Conservation (phyloP, 1,140 invertebrate genomes). For the Colletes latitarsis region DNA sequence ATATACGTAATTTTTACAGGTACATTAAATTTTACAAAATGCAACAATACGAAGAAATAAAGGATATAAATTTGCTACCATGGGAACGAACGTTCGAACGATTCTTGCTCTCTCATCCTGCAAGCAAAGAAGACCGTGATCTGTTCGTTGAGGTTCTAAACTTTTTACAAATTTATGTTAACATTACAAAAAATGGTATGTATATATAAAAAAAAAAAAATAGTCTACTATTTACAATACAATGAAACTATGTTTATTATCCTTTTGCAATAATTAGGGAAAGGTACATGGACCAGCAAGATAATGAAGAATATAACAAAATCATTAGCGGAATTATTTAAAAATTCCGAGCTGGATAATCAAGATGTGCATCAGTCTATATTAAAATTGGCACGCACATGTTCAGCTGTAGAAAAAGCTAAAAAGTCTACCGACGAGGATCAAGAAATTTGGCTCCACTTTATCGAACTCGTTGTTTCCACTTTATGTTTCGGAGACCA, state of each 20-base stretch:
- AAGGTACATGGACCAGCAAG: slow-evolving; percentile 65
- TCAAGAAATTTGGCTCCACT: slow-evolving; percentile 68
- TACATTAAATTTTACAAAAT: slow-evolving; percentile 72
- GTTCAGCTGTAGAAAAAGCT: slow-evolving; percentile 63
- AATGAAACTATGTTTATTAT: background rate
- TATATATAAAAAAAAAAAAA: background rate
- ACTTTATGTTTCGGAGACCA: slow-evolving; percentile 74
- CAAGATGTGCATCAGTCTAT: slow-evolving; percentile 74
- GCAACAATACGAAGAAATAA: slow-evolving; percentile 60
- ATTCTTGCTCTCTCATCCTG: slow-evolving; percentile 83
- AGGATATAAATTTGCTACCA: slow-evolving; percentile 80
- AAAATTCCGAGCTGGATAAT: slow-evolving; percentile 66
- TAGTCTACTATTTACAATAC: background rate
- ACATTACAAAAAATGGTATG: slow-evolving; percentile 60
- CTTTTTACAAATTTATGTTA: slow-evolving; percentile 81
- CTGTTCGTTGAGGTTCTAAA: slow-evolving; percentile 82
- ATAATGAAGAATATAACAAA: slow-evolving; percentile 73
- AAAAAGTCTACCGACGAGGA: slow-evolving; percentile 50
- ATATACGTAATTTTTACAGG: slow-evolving; percentile 48
- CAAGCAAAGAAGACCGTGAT: slow-evolving; percentile 82
- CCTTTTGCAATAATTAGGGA: slow-evolving; percentile 42
- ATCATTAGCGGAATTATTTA: slow-evolving; percentile 70
- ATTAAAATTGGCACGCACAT: slow-evolving; percentile 71
- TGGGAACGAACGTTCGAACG: slow-evolving; percentile 83
- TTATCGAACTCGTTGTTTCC: slow-evolving; percentile 72